phyloP scores from a whole-genome alignment of 2,888 invertebrate species.

The Lampropteryx suffumata region DNA sequence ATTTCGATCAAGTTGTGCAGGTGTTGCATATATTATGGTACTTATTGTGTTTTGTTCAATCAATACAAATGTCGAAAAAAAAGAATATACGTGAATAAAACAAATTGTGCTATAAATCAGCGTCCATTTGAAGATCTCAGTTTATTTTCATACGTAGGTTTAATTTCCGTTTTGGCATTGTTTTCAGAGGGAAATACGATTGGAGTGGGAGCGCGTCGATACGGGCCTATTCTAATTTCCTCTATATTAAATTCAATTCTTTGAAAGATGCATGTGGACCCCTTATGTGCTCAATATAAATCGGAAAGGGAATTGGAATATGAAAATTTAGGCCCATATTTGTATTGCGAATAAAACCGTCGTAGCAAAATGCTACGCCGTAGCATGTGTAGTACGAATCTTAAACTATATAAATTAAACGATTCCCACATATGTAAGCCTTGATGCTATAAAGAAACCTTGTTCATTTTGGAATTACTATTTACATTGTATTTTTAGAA shows the following conservation, averaged over 20 bases:
- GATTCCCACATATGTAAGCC: too few species aligned
- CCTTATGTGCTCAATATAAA: conserved; percentile 48
- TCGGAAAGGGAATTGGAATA: conserved; percentile 47
- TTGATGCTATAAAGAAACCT: too few species aligned
- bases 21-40: too few species aligned
- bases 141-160: conserved; percentile 68
- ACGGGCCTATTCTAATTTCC: conserved; percentile 74
- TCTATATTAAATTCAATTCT: conserved; percentile 74
- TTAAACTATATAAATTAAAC: too few species aligned
- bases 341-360: conserved; percentile 1
- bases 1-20: too few species aligned
- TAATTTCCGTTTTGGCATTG: conserved; percentile 77
- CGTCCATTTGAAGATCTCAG: conserved; percentile 56
- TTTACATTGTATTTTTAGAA: too few species aligned
- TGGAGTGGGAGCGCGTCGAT: conserved; percentile 63
- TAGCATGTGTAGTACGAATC: conserved; percentile 1
- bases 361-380: conserved; percentile 19
- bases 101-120: conserved; percentile 45
- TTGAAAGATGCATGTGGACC: conserved; percentile 60
- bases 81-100: conserved; percentile 16
- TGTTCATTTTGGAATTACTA: too few species aligned
- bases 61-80: conserved; percentile 9
- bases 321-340: conserved; percentile 26
- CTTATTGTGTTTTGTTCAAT: conserved; percentile 1
- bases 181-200: conserved; percentile 75